A percentile compares a stretch with the other conserved stretches of the same genome.
These are phyloP conservation scores for Hetaerina titia DNA, from an alignment of 2,888 invertebrate species.

Conservation along the genomic window DNA sequence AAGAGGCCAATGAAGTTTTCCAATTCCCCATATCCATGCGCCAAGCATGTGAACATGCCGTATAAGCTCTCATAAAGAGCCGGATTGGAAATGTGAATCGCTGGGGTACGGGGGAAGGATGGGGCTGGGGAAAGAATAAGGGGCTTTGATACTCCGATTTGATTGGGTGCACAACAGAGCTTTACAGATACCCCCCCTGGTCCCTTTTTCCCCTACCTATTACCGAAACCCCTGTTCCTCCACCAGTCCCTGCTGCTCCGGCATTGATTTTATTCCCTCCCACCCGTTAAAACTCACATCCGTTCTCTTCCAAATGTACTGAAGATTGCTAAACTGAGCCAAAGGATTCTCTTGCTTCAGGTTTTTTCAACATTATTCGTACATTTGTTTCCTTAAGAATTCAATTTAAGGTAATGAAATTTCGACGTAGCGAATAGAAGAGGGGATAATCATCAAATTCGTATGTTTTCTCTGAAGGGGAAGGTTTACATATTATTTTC, in stretches of 20 bases:
- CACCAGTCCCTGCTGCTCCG: neutral
- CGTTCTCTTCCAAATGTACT: neutral
- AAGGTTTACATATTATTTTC: too few species aligned
- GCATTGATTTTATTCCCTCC: neutral
- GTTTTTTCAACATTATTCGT: too few species aligned
- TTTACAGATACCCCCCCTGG: neutral
- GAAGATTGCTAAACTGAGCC: neutral
- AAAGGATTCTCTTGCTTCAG: neutral
- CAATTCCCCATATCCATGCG: neutral
- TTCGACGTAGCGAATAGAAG: too few species aligned
- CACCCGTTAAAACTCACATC: neutral
- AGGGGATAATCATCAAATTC: too few species aligned
- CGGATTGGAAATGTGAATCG: neutral
- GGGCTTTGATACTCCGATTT: neutral
- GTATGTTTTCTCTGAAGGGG: too few species aligned
- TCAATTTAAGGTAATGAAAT: too few species aligned
- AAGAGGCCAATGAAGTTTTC: neutral
- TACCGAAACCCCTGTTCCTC: neutral
- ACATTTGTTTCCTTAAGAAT: too few species aligned
- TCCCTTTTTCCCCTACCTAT: neutral
- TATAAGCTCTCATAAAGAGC: neutral
- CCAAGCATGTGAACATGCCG: neutral
- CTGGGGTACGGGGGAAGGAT: neutral
- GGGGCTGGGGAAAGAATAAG: neutral
- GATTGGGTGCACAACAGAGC: constrained; percentile 1